Conservation (phyloP, 1,140 invertebrate genomes). For the Brachionus koreanus region DNA sequence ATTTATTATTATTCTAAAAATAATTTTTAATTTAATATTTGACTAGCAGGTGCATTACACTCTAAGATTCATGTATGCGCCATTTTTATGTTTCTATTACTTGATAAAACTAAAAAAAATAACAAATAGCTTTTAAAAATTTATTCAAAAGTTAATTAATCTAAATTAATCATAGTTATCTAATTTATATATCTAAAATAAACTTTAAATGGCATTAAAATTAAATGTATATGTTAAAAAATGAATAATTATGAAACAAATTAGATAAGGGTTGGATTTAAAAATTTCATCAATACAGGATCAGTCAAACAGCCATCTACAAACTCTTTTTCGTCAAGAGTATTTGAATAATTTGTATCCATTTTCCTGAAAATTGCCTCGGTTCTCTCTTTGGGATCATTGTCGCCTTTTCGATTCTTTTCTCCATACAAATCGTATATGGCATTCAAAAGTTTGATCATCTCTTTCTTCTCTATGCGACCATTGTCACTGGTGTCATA, state of each 20-base stretch:
- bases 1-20: too few relatives aligned
- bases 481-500: conserved; percentile 42
- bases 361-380: conserved; percentile 34
- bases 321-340: conserved; percentile 22
- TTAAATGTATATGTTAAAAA: background rate
- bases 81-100: background rate
- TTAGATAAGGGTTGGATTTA: conserved; percentile 8
- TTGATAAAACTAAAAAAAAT: too few relatives aligned
- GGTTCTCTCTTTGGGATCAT: conserved; percentile 40
- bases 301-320: conserved; percentile 31
- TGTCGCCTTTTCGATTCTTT: conserved; percentile 32
- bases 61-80: background rate
- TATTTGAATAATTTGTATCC: conserved; percentile 41
- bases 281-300: conserved; percentile 42
- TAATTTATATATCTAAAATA: background rate
- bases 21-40: background rate
- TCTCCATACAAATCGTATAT: conserved; percentile 43
- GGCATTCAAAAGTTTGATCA: conserved; percentile 32
- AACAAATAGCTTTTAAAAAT: background rate
- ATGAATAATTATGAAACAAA: background rate
- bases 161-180: background rate
- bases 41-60: background rate
- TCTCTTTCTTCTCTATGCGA: conserved; percentile 38
- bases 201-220: background rate
- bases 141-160: background rate